These are phyloP conservation scores for Galbula dea DNA, from an alignment of 2,113 vertebrate species.

Conservation along the genomic window DNA sequence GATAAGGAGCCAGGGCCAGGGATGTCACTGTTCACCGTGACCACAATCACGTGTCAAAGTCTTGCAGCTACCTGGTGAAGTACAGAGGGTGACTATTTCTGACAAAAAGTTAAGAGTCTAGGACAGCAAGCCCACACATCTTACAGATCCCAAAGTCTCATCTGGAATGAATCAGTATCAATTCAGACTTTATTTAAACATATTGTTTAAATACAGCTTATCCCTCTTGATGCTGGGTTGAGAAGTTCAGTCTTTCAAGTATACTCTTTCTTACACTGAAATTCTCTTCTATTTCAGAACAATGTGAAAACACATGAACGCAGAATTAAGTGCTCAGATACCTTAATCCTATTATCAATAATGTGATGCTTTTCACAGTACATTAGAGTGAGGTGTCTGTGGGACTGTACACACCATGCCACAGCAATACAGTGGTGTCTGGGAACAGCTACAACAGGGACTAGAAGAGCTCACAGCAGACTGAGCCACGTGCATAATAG, in stretches of 20 bases:
- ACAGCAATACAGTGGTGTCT: neutral
- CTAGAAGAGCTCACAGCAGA: neutral
- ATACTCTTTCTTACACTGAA: neutral
- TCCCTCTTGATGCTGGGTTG: slow-evolving; percentile 49
- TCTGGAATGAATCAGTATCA: slow-evolving; percentile 60
- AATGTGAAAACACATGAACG: neutral
- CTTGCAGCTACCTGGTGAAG: neutral
- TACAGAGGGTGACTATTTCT: neutral
- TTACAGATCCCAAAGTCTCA: slow-evolving; percentile 32
- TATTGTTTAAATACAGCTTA: slow-evolving; percentile 66
- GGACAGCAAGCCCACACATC: slow-evolving; percentile 15
- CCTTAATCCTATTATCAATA: neutral
- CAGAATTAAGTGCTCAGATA: neutral
- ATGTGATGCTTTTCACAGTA: neutral
- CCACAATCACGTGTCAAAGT: neutral
- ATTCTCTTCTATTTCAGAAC: slow-evolving; percentile 13
- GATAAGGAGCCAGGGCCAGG: neutral
- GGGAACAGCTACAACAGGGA: neutral
- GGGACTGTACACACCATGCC: neutral
- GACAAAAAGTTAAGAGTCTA: neutral
- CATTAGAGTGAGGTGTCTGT: neutral
- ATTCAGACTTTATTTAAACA: slow-evolving; percentile 60
- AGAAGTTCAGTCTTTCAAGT: slow-evolving; percentile 57
- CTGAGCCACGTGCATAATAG: neutral
- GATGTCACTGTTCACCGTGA: neutral